Percentiles rank a stretch among this genome's conserved stretches.
Conservation (phyloP, 2,113 vertebrate species). For the Tupaia tana region DNA sequence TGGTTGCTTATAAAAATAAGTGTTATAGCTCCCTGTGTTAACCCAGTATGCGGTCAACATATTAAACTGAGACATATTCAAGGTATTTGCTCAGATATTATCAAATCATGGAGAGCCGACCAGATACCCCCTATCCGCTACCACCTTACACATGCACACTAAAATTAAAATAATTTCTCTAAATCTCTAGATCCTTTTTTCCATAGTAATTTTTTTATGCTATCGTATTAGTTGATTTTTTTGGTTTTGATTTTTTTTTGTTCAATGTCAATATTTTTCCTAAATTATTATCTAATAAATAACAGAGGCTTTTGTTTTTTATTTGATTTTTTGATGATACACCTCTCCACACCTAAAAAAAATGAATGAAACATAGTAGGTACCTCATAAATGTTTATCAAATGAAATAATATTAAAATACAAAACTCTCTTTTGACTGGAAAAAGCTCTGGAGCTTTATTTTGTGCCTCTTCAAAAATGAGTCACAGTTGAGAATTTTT, state of each 20-base stretch:
- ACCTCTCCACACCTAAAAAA: background rate
- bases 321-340: background rate
- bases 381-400: background rate
- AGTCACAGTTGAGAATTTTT: background rate
- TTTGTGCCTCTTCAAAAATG: background rate
- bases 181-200: background rate
- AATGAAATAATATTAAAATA: background rate
- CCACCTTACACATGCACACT: background rate
- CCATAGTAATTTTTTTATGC: background rate
- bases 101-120: background rate
- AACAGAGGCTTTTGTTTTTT: fast-evolving
- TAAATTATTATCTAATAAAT: background rate
- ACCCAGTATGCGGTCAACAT: background rate
- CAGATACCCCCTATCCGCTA: fast-evolving
- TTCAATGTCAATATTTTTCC: background rate
- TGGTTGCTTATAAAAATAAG: constrained; percentile 62
- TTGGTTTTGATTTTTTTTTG: background rate
- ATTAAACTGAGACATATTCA: constrained; percentile 43
- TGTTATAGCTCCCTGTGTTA: background rate
- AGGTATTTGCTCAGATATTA: background rate
- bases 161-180: background rate
- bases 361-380: background rate
- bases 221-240: background rate
- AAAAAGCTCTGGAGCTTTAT: background rate
- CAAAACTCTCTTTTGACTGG: background rate